phyloP scores from a whole-genome alignment of 64 coral and sea anemone species.

The Catalaphyllia jardinei region DNA sequence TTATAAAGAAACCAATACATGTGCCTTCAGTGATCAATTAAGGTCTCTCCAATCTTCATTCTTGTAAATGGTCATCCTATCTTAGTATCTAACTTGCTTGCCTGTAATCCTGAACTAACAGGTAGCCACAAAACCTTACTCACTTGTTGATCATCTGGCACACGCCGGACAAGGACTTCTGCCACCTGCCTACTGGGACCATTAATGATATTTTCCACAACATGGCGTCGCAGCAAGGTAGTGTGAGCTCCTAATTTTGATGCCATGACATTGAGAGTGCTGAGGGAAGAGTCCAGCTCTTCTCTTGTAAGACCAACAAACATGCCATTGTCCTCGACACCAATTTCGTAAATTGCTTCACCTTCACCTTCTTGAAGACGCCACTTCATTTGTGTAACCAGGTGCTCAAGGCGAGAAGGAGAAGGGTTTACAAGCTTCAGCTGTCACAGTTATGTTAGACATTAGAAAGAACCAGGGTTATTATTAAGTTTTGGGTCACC shows the following conservation, averaged over 20 bases:
- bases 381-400: constrained; percentile 98
- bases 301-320: constrained; percentile 72
- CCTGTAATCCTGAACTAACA: not conserved
- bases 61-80: no score
- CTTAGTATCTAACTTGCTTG: no score
- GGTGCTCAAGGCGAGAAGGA: constrained; percentile 74
- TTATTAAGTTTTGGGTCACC: no score
- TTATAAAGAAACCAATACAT: no score
- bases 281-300: constrained; percentile 82
- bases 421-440: constrained; percentile 95
- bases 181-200: constrained; percentile 62
- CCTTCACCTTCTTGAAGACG: constrained; percentile 97
- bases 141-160: constrained; percentile 98
- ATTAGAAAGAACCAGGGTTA: not conserved
- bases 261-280: constrained; percentile 85
- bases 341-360: constrained; percentile 98
- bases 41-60: no score
- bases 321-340: constrained; percentile 95
- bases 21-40: no score
- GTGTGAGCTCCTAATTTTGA: constrained; percentile 79
- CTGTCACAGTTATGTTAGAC: not conserved
- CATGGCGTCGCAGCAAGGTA: constrained; percentile 65
- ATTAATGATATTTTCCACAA: constrained; percentile 34
- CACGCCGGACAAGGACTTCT: constrained; percentile 88
- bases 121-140: not conserved